These are phyloP conservation scores for Samia ricini DNA, from an alignment of 1,140 invertebrate species.

Conservation along the genomic window DNA sequence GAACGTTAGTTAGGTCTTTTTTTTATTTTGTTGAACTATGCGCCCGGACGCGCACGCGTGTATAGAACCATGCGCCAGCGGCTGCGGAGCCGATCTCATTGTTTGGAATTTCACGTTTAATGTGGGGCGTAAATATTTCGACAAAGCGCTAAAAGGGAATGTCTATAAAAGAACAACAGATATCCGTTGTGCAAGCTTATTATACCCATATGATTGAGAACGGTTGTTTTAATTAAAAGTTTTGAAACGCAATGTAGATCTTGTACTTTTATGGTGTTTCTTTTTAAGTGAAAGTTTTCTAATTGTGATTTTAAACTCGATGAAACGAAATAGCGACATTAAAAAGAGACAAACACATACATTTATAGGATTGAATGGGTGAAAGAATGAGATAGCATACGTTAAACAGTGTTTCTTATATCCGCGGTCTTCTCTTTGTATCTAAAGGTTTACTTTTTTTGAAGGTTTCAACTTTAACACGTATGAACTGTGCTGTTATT, in stretches of 20 bases:
- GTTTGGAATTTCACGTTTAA: slow-evolving; percentile 73
- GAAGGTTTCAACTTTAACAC: too few relatives aligned
- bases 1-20: slow-evolving; percentile 49
- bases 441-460: too few relatives aligned
- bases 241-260: not conserved
- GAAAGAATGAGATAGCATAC: too few relatives aligned
- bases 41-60: slow-evolving; percentile 54
- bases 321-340: too few relatives aligned
- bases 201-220: not conserved
- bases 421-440: too few relatives aligned
- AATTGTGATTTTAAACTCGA: too few relatives aligned
- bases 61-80: slow-evolving; percentile 37
- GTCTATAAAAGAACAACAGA: slow-evolving; percentile 59
- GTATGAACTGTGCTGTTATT: too few relatives aligned
- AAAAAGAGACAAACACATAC: too few relatives aligned
- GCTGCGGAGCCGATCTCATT: slow-evolving; percentile 42
- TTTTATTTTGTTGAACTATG: slow-evolving; percentile 60
- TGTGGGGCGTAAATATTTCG: slow-evolving; percentile 75
- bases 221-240: not conserved
- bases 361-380: too few relatives aligned
- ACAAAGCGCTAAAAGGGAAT: slow-evolving; percentile 70
- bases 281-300: too few relatives aligned
- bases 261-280: too few relatives aligned
- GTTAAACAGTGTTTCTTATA: too few relatives aligned
- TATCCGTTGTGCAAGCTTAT: slow-evolving; percentile 42